Conservation (phyloP, 2,888 invertebrate species). For the Nomada hirtipes region DNA sequence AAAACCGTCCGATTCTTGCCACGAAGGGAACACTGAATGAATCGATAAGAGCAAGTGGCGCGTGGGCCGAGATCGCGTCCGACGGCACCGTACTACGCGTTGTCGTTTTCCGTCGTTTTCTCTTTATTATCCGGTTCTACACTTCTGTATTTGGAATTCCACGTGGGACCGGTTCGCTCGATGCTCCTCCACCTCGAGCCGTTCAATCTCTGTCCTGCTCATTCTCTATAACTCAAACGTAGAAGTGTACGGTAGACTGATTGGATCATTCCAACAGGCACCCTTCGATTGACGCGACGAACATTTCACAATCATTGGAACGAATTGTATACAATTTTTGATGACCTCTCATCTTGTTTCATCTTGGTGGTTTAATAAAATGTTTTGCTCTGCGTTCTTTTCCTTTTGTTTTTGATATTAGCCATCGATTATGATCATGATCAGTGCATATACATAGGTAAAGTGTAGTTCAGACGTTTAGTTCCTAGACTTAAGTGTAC, state of each 20-base stretch:
- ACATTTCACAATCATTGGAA: no score
- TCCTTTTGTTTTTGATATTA: no score
- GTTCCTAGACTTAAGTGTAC: no score
- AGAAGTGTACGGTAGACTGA: constrained; percentile 23
- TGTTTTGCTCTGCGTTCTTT: no score
- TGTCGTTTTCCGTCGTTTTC: constrained; percentile 63
- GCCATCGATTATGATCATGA: no score
- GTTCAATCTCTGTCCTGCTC: neutral
- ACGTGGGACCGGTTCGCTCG: constrained; percentile 55
- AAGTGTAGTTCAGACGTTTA: no score
- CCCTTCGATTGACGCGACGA: neutral
- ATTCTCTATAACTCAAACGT: constrained; percentile 40
- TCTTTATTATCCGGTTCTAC: constrained; percentile 49
- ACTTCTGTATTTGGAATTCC: constrained; percentile 64
- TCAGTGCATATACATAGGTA: no score
- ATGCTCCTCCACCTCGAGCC: neutral
- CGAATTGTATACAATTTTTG: no score
- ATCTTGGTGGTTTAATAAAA: no score
- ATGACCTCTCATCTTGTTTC: no score
- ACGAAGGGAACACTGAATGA: constrained; percentile 64
- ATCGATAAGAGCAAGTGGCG: constrained; percentile 70
- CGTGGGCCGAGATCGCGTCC: constrained; percentile 69
- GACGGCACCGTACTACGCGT: constrained; percentile 68
- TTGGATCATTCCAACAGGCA: neutral
- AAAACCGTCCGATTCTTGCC: constrained; percentile 22